Evolutionary conservation across 2,888 invertebrate genomes (phyloP), one percentile per base, ranked within the genome.

Genomic region (Druceiella hillmani): DNA sequence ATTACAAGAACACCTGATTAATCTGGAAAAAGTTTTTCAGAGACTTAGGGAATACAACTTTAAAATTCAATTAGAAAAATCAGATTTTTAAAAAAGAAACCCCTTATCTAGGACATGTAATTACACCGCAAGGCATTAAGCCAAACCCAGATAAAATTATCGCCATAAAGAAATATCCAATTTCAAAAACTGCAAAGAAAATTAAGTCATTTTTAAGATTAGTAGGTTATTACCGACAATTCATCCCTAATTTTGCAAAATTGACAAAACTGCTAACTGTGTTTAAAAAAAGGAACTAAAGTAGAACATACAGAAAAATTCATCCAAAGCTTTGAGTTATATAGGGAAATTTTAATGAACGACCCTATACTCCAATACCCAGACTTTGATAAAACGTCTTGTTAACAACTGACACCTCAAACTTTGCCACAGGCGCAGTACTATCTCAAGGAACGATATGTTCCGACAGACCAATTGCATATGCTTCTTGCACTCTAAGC

Each of bases 401-500:
- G 2, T n/a, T 52, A 10, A 47, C 46, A 1, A 48, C 45, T 1
- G 51, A 51, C 22, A 15, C 37, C 2, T 32, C 31, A 11, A 38
- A 46, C 12, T 35, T 26, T 10, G 47, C 48, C 1, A 26, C 49
- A 7, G 50, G 49, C 1, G 44, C 43, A 3, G 38, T 50, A 6
- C 30, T 51, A 2, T 50, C 30, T 34, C 54, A 34, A 50, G 54
- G 36, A 34, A 44, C n/a, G 43, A 48, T 39, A 38, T 46, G 29
- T 55, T 54, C 29, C 2, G 44, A 37, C 16, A 16, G 40, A 13
- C 54, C 52, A 1, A 40, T 55, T 3, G 49, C 49, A 1, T 46
- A 57, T 7, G 52, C 51, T 14, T 56, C 52, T 35, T 46, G 56
- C 3, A 57, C 55, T 11, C 46, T 56, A 1, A 45, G 56, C 51